Evolutionary conservation across 2,888 invertebrate genomes (phyloP).

Genomic region (Germaria angustata): DNA sequence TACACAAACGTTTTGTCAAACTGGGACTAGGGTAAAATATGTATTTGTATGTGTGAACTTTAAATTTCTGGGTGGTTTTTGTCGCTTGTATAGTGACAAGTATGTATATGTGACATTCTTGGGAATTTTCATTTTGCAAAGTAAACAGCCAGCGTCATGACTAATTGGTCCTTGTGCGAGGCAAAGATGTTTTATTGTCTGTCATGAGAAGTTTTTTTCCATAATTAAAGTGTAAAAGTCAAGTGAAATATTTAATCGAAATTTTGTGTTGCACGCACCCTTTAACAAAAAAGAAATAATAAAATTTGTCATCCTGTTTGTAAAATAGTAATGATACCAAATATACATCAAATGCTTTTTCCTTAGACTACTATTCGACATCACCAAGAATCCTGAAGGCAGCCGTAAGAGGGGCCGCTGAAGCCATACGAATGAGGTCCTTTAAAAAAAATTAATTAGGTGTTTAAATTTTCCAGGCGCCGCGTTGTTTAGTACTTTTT

Average conservation of each 20-base stretch:
- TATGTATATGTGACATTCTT: constrained; percentile 23
- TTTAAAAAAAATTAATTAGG: too few relatives aligned
- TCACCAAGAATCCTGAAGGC: too few relatives aligned
- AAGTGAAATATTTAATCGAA: constrained; percentile 16
- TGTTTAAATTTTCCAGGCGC: too few relatives aligned
- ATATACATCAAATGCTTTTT: too few relatives aligned
- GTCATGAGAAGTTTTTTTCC: background rate
- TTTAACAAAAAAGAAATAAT: too few relatives aligned
- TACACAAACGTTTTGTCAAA: background rate
- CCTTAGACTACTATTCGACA: too few relatives aligned
- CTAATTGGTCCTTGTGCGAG: constrained; percentile 23
- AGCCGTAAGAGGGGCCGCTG: too few relatives aligned
- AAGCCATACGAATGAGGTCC: too few relatives aligned
- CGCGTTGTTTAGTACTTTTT: too few relatives aligned
- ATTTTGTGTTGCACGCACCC: background rate
- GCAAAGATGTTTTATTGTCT: constrained; percentile 1
- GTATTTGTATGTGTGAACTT: constrained; percentile 16
- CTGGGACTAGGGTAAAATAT: constrained; percentile 35
- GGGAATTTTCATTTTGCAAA: constrained; percentile 9
- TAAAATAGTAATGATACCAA: too few relatives aligned
- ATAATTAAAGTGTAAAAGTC: background rate
- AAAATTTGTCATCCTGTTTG: background rate
- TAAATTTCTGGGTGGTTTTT: constrained; percentile 12
- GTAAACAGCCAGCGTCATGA: background rate
- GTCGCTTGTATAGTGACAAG: too few relatives aligned